Evolutionary conservation across 2,888 invertebrate genomes (phyloP).

Genomic region (Agriotes lineatus): DNA sequence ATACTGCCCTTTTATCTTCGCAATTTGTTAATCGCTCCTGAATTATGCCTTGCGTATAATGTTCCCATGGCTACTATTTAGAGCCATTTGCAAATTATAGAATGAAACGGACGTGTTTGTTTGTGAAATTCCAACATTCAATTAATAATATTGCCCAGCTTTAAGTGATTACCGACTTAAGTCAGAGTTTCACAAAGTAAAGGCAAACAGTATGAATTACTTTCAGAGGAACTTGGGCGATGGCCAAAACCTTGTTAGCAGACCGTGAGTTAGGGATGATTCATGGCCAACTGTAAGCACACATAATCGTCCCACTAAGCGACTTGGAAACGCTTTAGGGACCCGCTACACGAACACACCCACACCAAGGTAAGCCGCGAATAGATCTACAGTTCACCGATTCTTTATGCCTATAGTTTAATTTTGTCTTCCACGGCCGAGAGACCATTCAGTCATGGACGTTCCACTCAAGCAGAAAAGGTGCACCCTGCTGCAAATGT

Average conservation of each 20-base stretch:
- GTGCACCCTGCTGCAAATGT: too few relatives aligned
- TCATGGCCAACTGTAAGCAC: constrained; percentile 53
- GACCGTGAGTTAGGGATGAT: constrained; percentile 53
- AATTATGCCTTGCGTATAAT: too few relatives aligned
- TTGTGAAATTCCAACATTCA: background rate
- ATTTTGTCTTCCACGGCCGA: constrained; percentile 9
- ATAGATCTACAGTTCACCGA: constrained; percentile 36
- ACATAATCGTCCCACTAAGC: constrained; percentile 54
- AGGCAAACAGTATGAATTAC: constrained; percentile 43
- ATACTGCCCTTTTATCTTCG: too few relatives aligned
- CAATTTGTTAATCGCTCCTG: too few relatives aligned
- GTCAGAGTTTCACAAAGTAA: constrained; percentile 34
- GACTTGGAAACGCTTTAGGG: constrained; percentile 52
- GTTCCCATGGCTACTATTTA: too few relatives aligned
- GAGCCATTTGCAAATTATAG: too few relatives aligned
- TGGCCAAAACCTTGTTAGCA: constrained; percentile 50
- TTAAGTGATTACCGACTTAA: constrained; percentile 18
- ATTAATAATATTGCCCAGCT: background rate
- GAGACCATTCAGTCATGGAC: constrained; percentile 2
- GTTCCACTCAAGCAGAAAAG: background rate
- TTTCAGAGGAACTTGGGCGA: constrained; percentile 51
- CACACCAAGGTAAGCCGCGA: constrained; percentile 39
- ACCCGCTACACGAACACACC: constrained; percentile 44
- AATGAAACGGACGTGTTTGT: too few relatives aligned
- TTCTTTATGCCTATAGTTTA: constrained; percentile 32